phyloP scores from a whole-genome alignment of 2,113 vertebrate species.

The Ancistrus triradiatus region DNA sequence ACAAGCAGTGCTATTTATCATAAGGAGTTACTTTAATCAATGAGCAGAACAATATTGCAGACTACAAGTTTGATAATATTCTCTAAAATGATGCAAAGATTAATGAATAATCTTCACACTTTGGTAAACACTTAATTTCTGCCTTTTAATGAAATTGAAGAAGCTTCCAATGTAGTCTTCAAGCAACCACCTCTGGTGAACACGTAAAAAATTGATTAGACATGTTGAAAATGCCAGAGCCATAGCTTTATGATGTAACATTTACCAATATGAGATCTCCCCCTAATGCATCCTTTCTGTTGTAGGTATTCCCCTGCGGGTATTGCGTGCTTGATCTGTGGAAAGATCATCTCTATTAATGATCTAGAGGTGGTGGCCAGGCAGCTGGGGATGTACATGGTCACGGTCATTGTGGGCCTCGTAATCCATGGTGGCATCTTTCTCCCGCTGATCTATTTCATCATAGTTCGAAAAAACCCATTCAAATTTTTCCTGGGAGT shows the following conservation, averaged over 20 bases:
- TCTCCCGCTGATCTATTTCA: slow-evolving; percentile 91
- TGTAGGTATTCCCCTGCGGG: slow-evolving; percentile 93
- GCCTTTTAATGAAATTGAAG: too few relatives aligned
- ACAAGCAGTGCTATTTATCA: too few relatives aligned
- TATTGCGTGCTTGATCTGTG: slow-evolving; percentile 95
- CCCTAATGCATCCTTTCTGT: slow-evolving; percentile 44
- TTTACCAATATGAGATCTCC: too few relatives aligned
- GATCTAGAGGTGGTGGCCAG: slow-evolving; percentile 91
- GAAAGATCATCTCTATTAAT: slow-evolving; percentile 97
- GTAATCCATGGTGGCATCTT: slow-evolving; percentile 96
- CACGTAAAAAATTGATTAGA: background rate
- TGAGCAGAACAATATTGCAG: too few relatives aligned
- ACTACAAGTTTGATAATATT: too few relatives aligned
- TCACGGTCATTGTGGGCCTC: slow-evolving; percentile 93
- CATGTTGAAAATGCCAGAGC: background rate
- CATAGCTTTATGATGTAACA: too few relatives aligned
- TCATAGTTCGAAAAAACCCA: slow-evolving; percentile 89
- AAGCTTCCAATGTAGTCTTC: too few relatives aligned
- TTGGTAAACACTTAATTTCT: too few relatives aligned
- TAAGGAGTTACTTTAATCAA: too few relatives aligned
- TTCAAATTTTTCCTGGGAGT: slow-evolving; percentile 93
- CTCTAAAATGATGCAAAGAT: too few relatives aligned
- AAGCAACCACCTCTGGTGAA: too few relatives aligned
- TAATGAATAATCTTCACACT: too few relatives aligned
- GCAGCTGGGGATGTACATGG: slow-evolving; percentile 98